phyloP scores from a whole-genome alignment of 2,888 invertebrate genomes.

The Spodoptera picta region DNA sequence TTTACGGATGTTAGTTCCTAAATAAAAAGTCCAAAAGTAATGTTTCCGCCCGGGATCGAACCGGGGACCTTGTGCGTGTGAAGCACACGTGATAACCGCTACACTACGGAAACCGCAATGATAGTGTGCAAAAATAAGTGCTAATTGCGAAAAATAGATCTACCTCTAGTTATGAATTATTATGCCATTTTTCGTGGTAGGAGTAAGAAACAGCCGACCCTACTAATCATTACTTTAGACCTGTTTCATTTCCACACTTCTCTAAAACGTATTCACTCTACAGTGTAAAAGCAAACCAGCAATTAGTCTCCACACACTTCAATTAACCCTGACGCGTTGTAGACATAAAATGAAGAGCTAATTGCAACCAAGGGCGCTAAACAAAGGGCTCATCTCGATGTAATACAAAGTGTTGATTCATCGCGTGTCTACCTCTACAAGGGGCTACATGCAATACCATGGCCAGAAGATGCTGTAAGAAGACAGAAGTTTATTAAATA shows the following conservation, averaged over 20 bases:
- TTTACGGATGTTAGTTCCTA: constrained; percentile 4
- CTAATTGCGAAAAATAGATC: background rate
- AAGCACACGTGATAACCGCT: constrained; percentile 94
- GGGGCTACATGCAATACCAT: constrained; percentile 54
- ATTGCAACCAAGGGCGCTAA: constrained; percentile 65
- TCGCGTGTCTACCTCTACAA: constrained; percentile 48
- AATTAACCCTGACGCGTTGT: constrained; percentile 38
- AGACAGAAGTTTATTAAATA: constrained; percentile 3
- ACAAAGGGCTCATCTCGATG: constrained; percentile 68
- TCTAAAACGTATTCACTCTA: background rate
- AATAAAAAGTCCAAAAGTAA: constrained; percentile 28
- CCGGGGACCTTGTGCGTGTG: constrained; percentile 93
- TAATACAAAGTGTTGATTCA: constrained; percentile 67
- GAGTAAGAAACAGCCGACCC: too few species aligned
- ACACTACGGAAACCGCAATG: constrained; percentile 90
- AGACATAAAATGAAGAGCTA: constrained; percentile 61
- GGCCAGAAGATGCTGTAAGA: constrained; percentile 42
- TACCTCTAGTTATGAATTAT: too few species aligned
- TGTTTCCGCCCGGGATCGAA: constrained; percentile 92
- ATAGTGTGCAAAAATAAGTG: rapidly evolving
- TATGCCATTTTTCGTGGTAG: too few species aligned
- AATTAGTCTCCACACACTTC: constrained; percentile 39
- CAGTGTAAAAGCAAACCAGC: constrained; percentile 25
- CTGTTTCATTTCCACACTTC: constrained; percentile 1
- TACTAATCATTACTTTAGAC: background rate